Conservation (phyloP, 35 echinoderm and acorn worm species). For the Lytechinus pictus region DNA sequence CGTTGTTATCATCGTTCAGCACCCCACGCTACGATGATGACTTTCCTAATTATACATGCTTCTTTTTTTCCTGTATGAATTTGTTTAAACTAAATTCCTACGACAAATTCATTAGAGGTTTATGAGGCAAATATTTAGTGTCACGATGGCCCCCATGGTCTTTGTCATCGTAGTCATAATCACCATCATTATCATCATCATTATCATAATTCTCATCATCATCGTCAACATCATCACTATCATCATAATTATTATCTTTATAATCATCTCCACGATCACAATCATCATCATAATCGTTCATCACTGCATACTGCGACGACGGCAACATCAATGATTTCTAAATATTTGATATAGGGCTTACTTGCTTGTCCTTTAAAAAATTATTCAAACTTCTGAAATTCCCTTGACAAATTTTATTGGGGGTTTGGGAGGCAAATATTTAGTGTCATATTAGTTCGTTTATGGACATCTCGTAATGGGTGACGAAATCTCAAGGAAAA, state of each 20-base stretch:
- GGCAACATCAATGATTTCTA: neutral
- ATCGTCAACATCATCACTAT: neutral
- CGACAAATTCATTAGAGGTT: neutral
- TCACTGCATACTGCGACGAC: neutral
- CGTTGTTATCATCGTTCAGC: neutral
- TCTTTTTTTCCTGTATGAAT: neutral
- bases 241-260: neutral
- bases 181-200: slow-evolving; percentile 18
- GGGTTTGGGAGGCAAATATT: neutral
- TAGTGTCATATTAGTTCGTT: neutral
- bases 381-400: neutral
- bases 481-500: neutral
- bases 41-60: neutral
- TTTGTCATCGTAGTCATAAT: neutral
- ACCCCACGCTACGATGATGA: neutral
- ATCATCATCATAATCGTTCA: neutral
- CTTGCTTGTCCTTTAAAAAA: neutral
- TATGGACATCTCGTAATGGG: neutral
- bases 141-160: too few species aligned
- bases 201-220: neutral
- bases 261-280: too few species aligned
- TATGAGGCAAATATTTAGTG: neutral
- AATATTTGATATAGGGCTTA: neutral
- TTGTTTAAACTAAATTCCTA: neutral
- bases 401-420: neutral